Conservation (phyloP, 2,797 vertebrate species). For the Megaceryle alcyon region DNA sequence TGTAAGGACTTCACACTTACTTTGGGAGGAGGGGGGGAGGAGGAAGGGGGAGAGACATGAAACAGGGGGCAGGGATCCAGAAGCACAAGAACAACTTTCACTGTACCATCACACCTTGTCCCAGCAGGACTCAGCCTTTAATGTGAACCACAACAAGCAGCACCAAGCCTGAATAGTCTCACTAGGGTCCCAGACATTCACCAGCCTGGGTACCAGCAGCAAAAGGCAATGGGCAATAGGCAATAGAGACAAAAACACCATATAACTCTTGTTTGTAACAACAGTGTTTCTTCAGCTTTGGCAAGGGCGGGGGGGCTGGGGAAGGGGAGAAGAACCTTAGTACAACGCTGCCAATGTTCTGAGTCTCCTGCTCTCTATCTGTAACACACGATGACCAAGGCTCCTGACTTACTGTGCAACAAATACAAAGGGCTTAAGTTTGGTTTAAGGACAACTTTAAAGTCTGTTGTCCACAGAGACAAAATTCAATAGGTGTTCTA, state of each 20-base stretch:
- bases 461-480: not conserved
- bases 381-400: not conserved
- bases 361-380: not conserved
- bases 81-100: not conserved
- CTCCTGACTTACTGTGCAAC: not conserved
- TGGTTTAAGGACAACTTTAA: not conserved
- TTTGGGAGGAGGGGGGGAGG: rapidly evolving
- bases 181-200: not conserved
- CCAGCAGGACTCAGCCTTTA: not conserved
- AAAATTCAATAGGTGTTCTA: not conserved
- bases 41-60: not conserved
- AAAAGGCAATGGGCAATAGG: rapidly evolving
- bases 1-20: not conserved
- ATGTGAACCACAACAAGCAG: not conserved
- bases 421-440: not conserved
- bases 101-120: not conserved
- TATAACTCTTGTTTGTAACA: not conserved
- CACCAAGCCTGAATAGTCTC: not conserved
- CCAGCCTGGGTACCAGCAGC: not conserved
- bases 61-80: not conserved
- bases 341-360: not conserved
- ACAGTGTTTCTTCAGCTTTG: not conserved
- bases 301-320: too few species aligned
- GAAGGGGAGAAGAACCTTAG: not conserved
- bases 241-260: not conserved